Conservation (phyloP, 2,113 vertebrate genomes). For the Alethe diademata region DNA sequence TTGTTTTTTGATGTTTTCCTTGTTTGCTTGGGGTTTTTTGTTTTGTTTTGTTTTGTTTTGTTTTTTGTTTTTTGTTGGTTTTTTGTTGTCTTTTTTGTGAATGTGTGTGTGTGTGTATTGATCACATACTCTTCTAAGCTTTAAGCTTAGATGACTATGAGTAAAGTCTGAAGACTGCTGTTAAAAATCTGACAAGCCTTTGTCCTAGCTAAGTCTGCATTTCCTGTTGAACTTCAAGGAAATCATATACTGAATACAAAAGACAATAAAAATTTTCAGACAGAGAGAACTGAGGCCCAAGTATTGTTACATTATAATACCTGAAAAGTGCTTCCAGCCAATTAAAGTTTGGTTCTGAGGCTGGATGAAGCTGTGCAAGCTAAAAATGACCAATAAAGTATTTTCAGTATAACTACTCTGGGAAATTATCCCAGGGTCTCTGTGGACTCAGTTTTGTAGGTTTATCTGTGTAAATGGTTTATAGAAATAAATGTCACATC, state of each 20-base stretch:
- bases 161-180: background rate
- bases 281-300: background rate
- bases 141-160: background rate
- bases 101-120: background rate
- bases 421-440: background rate
- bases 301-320: background rate
- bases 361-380: background rate
- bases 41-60: too few species aligned
- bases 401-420: background rate
- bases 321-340: background rate
- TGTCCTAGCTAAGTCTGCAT: background rate
- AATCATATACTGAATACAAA: background rate
- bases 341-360: background rate
- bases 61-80: too few species aligned
- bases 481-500: slow-evolving; percentile 38
- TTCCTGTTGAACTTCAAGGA: background rate
- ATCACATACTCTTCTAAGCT: background rate
- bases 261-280: background rate
- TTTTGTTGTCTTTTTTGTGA: too few species aligned
- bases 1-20: too few species aligned
- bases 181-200: background rate
- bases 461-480: slow-evolving; percentile 17
- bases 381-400: background rate
- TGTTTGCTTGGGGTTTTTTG: too few species aligned
- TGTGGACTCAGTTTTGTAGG: background rate